phyloP scores from a whole-genome alignment of 2,888 invertebrate genomes.

The Alloplasta piceator region DNA sequence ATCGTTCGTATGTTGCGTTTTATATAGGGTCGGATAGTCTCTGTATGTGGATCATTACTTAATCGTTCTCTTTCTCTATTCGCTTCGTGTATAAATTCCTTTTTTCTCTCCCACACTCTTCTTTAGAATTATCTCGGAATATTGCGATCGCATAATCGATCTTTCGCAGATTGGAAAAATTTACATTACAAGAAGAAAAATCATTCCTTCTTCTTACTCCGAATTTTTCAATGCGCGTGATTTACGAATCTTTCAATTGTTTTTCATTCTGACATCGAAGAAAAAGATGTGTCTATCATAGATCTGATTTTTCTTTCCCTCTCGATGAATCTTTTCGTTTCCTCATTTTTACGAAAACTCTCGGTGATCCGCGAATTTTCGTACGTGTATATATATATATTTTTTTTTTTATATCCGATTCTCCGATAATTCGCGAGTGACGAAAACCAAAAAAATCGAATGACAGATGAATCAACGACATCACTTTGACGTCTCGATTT shows the following conservation, averaged over 20 bases:
- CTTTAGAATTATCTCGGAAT: slow-evolving; percentile 56
- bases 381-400: too few relatives aligned
- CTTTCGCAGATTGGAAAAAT: slow-evolving; percentile 33
- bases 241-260: not conserved
- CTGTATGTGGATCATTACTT: slow-evolving; percentile 31
- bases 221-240: not conserved
- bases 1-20: slow-evolving; percentile 59
- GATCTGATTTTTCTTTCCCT: not conserved
- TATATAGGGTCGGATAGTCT: slow-evolving; percentile 31
- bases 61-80: slow-evolving; percentile 45
- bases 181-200: slow-evolving; percentile 37
- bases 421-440: slow-evolving; percentile 28
- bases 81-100: slow-evolving; percentile 40
- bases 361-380: too few relatives aligned
- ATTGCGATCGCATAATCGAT: slow-evolving; percentile 54
- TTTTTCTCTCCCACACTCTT: slow-evolving; percentile 25
- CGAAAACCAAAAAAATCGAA: slow-evolving; percentile 21
- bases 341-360: too few relatives aligned
- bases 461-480: slow-evolving; percentile 3
- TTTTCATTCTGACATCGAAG: not conserved
- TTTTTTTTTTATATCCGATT: not conserved
- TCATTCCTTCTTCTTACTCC: not conserved
- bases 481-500: slow-evolving; percentile 7
- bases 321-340: not conserved
- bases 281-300: not conserved